phyloP scores from a whole-genome alignment of 1,140 invertebrate species.

The Dreissena polymorpha region DNA sequence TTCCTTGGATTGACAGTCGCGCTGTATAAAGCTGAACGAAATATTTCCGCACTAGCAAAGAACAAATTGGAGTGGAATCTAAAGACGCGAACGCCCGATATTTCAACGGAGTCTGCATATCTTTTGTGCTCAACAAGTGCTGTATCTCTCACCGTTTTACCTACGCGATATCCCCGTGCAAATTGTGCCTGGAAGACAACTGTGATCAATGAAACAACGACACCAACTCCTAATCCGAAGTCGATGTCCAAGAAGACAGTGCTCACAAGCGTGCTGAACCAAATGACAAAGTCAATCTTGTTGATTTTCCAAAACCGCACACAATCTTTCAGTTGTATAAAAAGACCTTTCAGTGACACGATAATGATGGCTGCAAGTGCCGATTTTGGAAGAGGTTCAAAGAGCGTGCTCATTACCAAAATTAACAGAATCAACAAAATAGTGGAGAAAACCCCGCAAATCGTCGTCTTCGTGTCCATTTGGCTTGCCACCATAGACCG shows the following conservation, averaged over 20 bases:
- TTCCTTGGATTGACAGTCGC: constrained; percentile 72
- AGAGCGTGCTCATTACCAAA: constrained; percentile 78
- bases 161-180: constrained; percentile 71
- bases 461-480: constrained; percentile 72
- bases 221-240: constrained; percentile 74
- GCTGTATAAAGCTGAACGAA: constrained; percentile 73
- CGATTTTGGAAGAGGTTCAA: constrained; percentile 78
- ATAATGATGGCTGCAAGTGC: constrained; percentile 77
- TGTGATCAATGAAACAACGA: constrained; percentile 72
- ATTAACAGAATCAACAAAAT: constrained; percentile 80
- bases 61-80: constrained; percentile 80
- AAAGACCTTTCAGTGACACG: constrained; percentile 75
- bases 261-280: constrained; percentile 74
- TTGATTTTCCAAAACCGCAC: constrained; percentile 74
- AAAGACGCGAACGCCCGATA: constrained; percentile 79
- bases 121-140: constrained; percentile 64
- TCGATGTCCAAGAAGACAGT: constrained; percentile 76
- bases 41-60: constrained; percentile 81
- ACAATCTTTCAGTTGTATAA: constrained; percentile 73
- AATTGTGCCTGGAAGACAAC: constrained; percentile 77
- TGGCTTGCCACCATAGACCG: constrained; percentile 84
- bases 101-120: constrained; percentile 69
- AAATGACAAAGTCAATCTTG: constrained; percentile 77
- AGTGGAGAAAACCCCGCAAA: constrained; percentile 78
- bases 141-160: constrained; percentile 65